phyloP scores from a whole-genome alignment of 1,140 invertebrate species.

The Rhyzopertha dominica region DNA sequence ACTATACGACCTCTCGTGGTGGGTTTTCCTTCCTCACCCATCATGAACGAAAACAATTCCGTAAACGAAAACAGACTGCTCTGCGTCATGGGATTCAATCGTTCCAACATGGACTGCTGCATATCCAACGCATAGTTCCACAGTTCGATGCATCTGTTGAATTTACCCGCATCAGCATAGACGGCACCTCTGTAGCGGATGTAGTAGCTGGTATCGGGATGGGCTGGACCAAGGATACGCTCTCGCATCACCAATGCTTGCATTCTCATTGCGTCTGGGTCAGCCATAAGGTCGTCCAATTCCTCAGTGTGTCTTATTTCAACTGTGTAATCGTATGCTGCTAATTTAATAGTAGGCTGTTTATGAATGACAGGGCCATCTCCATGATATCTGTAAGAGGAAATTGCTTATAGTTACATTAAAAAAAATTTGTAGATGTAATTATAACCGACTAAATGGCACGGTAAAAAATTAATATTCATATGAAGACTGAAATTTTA shows the following conservation, averaged over 20 bases:
- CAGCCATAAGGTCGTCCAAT: conserved; percentile 79
- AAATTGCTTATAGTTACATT: no score
- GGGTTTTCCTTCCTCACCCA: conserved; percentile 67
- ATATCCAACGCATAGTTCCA: conserved; percentile 98
- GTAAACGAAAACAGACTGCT: conserved; percentile 89
- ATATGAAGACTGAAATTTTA: no score
- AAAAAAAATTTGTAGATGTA: no score
- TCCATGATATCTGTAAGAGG: conserved; percentile 52
- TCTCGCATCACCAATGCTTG: conserved; percentile 91
- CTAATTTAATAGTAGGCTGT: conserved; percentile 51
- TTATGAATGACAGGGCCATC: conserved; percentile 50
- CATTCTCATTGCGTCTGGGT: conserved; percentile 95
- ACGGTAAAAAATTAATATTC: no score
- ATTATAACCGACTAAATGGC: no score
- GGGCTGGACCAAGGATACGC: conserved; percentile 83
- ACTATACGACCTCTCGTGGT: conserved; percentile 65
- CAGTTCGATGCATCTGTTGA: conserved; percentile 83
- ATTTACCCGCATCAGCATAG: conserved; percentile 92
- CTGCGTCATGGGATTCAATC: conserved; percentile 92
- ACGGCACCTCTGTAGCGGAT: conserved; percentile 89
- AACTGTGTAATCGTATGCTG: conserved; percentile 81
- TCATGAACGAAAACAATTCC: conserved; percentile 93
- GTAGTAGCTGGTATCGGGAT: conserved; percentile 95
- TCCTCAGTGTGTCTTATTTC: conserved; percentile 76
- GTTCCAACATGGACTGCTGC: conserved; percentile 88